phyloP scores from a whole-genome alignment of 2,888 invertebrate genomes.

The Cryptus armator region DNA sequence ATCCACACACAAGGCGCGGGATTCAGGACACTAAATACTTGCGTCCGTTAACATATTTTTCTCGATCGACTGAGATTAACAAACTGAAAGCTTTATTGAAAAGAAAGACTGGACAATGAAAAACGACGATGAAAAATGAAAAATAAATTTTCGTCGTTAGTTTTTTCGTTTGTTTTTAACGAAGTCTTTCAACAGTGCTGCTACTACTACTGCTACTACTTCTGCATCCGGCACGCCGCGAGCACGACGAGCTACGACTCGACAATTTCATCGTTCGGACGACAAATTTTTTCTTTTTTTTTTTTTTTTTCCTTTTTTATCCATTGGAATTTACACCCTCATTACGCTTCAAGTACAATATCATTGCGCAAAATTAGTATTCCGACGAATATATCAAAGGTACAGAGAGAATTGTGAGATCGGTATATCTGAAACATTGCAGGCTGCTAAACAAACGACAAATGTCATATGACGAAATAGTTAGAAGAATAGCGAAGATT shows the following conservation, averaged over 20 bases:
- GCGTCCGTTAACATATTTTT: conserved; percentile 51
- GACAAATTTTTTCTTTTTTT: background rate
- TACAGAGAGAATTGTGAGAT: conserved; percentile 5
- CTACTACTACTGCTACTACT: conserved; percentile 68
- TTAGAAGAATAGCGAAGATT: background rate
- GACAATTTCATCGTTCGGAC: conserved; percentile 50
- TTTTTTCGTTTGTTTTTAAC: background rate
- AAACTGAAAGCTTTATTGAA: conserved; percentile 46
- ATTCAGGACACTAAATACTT: conserved; percentile 14
- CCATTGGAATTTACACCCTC: conserved; percentile 13
- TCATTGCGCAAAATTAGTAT: background rate
- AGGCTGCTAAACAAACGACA: background rate
- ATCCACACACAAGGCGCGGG: conserved; percentile 39
- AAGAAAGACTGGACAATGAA: background rate
- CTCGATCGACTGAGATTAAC: conserved; percentile 66
- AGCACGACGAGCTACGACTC: conserved; percentile 55
- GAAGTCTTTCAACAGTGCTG: conserved; percentile 41
- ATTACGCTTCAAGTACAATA: conserved; percentile 37
- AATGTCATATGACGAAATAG: background rate
- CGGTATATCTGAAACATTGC: conserved; percentile 1
- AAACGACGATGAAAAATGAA: background rate
- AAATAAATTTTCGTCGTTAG: background rate
- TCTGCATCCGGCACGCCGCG: conserved; percentile 65
- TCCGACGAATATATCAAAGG: background rate
- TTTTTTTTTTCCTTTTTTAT: conserved; percentile 24